These are phyloP conservation scores for Drosophila differens DNA, from an alignment of 2,888 invertebrate species.

Conservation along the genomic window DNA sequence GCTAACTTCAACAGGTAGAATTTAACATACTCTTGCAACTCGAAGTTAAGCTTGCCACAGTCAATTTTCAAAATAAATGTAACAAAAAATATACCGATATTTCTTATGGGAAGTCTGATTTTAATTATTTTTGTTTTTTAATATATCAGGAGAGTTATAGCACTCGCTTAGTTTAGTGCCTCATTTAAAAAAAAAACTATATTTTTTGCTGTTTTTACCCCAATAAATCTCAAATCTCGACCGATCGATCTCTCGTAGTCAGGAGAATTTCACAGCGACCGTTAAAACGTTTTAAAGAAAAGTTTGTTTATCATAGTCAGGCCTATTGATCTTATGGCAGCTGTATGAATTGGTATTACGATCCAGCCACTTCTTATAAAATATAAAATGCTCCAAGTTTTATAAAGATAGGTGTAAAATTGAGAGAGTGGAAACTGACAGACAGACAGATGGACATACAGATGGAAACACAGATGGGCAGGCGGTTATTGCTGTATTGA, in stretches of 20 bases:
- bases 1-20: not conserved
- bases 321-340: not conserved
- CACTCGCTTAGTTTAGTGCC: not conserved
- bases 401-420: not conserved
- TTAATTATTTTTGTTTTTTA: too few species aligned
- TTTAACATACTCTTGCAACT: not conserved
- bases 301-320: not conserved
- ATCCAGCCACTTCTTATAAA: not conserved
- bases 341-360: not conserved
- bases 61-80: not conserved
- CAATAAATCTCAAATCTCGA: not conserved
- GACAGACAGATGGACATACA: not conserved
- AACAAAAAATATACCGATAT: accelerated
- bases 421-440: not conserved
- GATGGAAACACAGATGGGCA: not conserved
- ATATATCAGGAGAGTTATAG: too few species aligned
- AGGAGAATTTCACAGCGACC: not conserved
- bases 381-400: not conserved
- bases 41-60: not conserved
- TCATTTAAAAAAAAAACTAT: not conserved
- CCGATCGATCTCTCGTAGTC: not conserved
- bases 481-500: not conserved
- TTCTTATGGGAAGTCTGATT: not conserved
- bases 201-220: not conserved
- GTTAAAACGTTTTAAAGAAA: not conserved